Percentiles rank a stretch among this genome's conserved stretches.
Evolutionary conservation across 2,113 vertebrate genomes (phyloP).

Genomic region (Pygoscelis adeliae): DNA sequence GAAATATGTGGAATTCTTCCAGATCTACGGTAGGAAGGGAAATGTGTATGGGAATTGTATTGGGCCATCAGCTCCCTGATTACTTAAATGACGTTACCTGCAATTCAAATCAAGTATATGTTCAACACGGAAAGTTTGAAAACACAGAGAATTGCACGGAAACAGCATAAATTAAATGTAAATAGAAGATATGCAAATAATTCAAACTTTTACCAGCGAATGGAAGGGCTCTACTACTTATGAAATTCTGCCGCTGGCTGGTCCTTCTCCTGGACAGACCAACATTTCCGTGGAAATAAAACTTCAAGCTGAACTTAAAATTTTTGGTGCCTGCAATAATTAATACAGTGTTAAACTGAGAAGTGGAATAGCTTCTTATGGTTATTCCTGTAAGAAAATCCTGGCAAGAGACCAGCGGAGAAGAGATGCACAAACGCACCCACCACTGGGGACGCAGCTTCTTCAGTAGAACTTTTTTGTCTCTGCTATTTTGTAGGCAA

Average conservation of each 20-base stretch:
- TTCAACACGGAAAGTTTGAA: background rate
- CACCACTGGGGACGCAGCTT: background rate
- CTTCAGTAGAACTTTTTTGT: background rate
- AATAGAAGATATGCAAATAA: background rate
- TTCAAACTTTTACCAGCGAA: background rate
- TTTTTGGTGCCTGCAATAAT: background rate
- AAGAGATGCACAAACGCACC: background rate
- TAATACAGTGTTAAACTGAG: background rate
- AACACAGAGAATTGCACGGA: background rate
- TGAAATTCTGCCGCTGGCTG: background rate
- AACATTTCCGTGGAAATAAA: background rate
- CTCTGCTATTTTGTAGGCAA: background rate
- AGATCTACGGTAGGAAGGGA: background rate
- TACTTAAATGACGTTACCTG: background rate
- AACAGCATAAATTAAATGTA: background rate
- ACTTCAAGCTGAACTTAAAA: background rate
- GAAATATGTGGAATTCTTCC: background rate
- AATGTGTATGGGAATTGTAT: background rate
- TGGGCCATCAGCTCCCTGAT: rapidly evolving
- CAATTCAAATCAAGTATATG: rapidly evolving
- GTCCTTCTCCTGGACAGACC: background rate
- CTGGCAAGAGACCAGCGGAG: background rate
- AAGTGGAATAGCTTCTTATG: background rate
- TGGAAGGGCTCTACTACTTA: background rate
- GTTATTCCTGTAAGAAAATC: background rate